These are phyloP conservation scores for Anthrax anthrax DNA, from an alignment of 2,888 invertebrate genomes.

Conservation along the genomic window DNA sequence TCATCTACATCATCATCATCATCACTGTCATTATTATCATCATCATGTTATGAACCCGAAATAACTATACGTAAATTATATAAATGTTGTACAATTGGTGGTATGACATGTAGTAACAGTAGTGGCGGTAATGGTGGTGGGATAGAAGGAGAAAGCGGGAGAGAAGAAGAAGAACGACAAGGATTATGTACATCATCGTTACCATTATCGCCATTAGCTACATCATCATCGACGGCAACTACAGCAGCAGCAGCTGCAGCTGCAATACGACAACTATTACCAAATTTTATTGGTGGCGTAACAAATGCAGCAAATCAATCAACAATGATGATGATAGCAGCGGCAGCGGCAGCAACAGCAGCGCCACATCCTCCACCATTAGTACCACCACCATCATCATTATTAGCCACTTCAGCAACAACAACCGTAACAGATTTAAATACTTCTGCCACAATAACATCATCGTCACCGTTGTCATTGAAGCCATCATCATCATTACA, in stretches of 20 bases:
- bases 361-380: slow-evolving; percentile 5
- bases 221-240: slow-evolving; percentile 1
- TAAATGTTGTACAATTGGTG: slow-evolving; percentile 24
- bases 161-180: too few species aligned
- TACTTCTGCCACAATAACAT: background rate
- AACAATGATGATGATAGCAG: background rate
- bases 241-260: slow-evolving; percentile 19
- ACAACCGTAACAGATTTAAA: background rate
- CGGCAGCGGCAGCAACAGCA: slow-evolving; percentile 1
- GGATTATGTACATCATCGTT: slow-evolving; percentile 3
- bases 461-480: background rate
- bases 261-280: slow-evolving; percentile 26
- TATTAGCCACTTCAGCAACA: slow-evolving; percentile 4
- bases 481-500: background rate
- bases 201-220: background rate
- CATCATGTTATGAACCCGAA: slow-evolving; percentile 26
- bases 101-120: slow-evolving; percentile 3
- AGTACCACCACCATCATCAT: slow-evolving; percentile 2
- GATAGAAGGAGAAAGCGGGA: too few species aligned
- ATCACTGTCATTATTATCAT: too few species aligned
- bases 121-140: too few species aligned
- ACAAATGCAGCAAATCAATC: too few species aligned
- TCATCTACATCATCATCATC: slow-evolving; percentile 11
- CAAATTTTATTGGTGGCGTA: slow-evolving; percentile 25
- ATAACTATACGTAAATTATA: slow-evolving; percentile 32